A percentile compares a stretch with the other conserved stretches of the same genome.
Conservation (phyloP, 2,113 vertebrate genomes). For the Haplochromis burtoni region DNA sequence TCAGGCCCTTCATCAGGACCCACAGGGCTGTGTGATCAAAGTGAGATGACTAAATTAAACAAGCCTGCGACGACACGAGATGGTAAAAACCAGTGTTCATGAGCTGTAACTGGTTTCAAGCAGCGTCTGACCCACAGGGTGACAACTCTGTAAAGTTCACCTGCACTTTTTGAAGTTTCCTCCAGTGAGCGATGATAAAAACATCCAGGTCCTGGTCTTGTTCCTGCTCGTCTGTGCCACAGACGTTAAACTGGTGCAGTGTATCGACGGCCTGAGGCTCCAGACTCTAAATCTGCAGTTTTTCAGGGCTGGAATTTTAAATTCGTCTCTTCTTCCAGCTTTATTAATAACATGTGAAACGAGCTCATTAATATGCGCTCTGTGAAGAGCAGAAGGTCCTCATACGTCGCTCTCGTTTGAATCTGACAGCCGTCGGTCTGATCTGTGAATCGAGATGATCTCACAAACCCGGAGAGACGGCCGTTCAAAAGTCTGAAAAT, state of each 20-base stretch:
- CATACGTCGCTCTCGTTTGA: rapidly evolving
- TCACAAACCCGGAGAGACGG: neutral
- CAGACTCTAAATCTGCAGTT: neutral
- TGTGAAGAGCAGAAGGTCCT: neutral
- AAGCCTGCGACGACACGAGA: rapidly evolving
- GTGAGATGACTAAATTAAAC: neutral
- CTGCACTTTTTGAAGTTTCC: neutral
- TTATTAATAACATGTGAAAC: neutral
- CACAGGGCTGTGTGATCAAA: neutral
- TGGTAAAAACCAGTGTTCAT: neutral
- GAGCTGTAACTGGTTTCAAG: neutral
- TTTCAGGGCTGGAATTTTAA: neutral
- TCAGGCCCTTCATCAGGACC: neutral
- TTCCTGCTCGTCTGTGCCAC: neutral
- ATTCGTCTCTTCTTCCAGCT: neutral
- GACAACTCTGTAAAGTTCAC: neutral
- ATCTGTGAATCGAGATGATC: neutral
- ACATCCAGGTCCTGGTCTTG: neutral
- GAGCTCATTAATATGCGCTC: neutral
- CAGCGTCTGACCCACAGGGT: neutral
- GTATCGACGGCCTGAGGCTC: rapidly evolving
- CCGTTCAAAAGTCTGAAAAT: rapidly evolving
- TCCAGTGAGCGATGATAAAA: neutral
- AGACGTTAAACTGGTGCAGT: neutral
- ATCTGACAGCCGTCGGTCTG: neutral